Evolutionary conservation across 2,888 invertebrate genomes (phyloP).

Genomic region (Zygogramma bicolorata): DNA sequence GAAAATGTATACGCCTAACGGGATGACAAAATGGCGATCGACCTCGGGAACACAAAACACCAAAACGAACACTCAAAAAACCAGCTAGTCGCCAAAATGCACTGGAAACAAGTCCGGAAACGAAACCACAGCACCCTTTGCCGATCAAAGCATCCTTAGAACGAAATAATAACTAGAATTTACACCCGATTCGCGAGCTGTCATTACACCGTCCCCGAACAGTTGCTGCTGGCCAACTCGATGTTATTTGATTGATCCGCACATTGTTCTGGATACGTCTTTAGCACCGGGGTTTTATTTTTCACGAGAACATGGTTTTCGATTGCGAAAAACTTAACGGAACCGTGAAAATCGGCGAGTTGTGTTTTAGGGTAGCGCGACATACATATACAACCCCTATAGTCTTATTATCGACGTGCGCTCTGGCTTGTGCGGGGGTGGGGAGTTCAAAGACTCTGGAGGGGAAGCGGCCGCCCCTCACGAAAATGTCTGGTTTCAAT

Average conservation of each 20-base stretch:
- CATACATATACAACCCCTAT: conserved; percentile 58
- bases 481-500: conserved; percentile 31
- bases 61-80: conserved; percentile 19
- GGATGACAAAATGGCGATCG: conserved; percentile 61
- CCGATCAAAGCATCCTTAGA: neutral
- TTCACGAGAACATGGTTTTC: conserved; percentile 35
- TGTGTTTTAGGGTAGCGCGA: conserved; percentile 56
- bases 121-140: neutral
- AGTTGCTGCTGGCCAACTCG: conserved; percentile 1
- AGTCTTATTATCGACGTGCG: conserved; percentile 60
- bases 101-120: neutral
- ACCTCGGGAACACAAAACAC: conserved; percentile 40
- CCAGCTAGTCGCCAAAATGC: neutral
- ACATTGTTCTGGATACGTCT: neutral
- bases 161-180: neutral
- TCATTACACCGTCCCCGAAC: conserved; percentile 31
- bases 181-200: conserved; percentile 18
- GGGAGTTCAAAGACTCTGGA: conserved; percentile 54
- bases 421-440: conserved; percentile 50
- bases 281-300: conserved; percentile 21
- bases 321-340: conserved; percentile 38
- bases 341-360: conserved; percentile 54
- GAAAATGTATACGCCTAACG: conserved; percentile 61
- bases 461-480: conserved; percentile 42
- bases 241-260: conserved; percentile 17